A percentile compares a stretch with the other conserved stretches of the same genome.
Conservation (phyloP, 2,888 invertebrate species). For the Ormyrus nitidulus region DNA sequence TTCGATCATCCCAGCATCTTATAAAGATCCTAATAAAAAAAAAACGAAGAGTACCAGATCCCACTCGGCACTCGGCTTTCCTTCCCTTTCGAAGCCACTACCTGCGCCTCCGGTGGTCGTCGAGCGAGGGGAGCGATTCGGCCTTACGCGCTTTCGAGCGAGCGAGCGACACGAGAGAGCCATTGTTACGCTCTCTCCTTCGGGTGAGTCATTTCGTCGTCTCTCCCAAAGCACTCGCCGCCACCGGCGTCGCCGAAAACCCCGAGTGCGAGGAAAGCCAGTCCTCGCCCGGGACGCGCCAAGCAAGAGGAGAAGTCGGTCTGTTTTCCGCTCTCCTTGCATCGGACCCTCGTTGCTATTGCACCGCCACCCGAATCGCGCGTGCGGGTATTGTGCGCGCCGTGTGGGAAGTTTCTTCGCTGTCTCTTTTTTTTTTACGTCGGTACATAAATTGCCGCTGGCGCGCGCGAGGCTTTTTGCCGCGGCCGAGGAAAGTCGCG, state of each 20-base stretch:
- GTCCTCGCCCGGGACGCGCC: no score
- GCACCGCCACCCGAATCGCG: neutral
- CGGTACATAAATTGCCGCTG: neutral
- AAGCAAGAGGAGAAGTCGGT: no score
- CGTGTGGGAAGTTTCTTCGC: neutral
- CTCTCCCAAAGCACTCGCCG: no score
- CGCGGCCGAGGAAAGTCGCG: slow-evolving; percentile 7
- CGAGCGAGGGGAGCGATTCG: slow-evolving; percentile 16
- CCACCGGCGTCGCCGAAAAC: no score
- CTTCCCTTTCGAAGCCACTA: neutral
- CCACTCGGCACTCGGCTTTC: no score
- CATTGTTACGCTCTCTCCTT: slow-evolving; percentile 67
- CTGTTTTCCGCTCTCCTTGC: no score
- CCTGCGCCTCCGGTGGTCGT: neutral
- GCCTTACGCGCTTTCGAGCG: neutral
- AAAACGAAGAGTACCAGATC: no score
- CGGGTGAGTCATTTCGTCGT: slow-evolving; percentile 60
- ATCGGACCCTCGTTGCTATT: no score
- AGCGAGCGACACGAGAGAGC: slow-evolving; percentile 62
- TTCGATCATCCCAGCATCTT: neutral
- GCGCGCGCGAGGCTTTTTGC: no score
- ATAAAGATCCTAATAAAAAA: no score
- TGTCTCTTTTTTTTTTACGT: neutral
- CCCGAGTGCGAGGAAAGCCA: no score
- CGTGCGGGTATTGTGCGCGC: neutral